Conservation (phyloP, 92 coral and sea anemone species). For the Parazoanthus swiftii region DNA sequence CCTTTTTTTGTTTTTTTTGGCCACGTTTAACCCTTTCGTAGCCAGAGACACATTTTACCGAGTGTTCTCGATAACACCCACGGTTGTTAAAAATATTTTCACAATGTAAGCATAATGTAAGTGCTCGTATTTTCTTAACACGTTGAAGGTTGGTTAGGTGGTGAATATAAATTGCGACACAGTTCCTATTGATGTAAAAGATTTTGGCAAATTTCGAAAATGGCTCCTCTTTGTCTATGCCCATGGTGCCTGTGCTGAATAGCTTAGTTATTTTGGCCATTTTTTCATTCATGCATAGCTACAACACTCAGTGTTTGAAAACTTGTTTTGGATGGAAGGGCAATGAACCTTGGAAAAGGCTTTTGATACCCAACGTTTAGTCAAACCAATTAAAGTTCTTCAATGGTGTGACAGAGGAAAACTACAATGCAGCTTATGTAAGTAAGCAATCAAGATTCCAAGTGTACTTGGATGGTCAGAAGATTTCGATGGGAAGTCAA, state of each 20-base stretch:
- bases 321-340: constrained; percentile 17
- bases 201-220: constrained; percentile 45
- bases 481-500: constrained; percentile 37
- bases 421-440: constrained; percentile 37
- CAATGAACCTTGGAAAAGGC: constrained; percentile 31
- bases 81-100: no score
- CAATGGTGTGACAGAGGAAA: constrained; percentile 37
- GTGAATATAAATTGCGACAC: constrained; percentile 37
- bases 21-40: background rate
- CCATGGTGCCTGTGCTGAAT: no score
- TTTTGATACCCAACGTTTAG: constrained; percentile 37
- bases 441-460: constrained; percentile 38
- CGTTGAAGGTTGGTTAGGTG: constrained; percentile 43
- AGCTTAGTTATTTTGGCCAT: constrained; percentile 20
- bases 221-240: constrained; percentile 35
- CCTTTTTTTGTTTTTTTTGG: no score
- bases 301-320: constrained; percentile 39
- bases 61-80: no score
- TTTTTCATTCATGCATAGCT: constrained; percentile 33
- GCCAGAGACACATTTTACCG: no score
- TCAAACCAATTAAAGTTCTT: constrained; percentile 37
- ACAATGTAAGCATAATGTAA: no score
- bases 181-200: constrained; percentile 44
- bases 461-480: constrained; percentile 45
- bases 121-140: constrained; percentile 33